Percentiles rank a stretch among this genome's conserved stretches.
Conservation (phyloP, 1,140 invertebrate genomes). For the Tyrophagus putrescentiae region DNA sequence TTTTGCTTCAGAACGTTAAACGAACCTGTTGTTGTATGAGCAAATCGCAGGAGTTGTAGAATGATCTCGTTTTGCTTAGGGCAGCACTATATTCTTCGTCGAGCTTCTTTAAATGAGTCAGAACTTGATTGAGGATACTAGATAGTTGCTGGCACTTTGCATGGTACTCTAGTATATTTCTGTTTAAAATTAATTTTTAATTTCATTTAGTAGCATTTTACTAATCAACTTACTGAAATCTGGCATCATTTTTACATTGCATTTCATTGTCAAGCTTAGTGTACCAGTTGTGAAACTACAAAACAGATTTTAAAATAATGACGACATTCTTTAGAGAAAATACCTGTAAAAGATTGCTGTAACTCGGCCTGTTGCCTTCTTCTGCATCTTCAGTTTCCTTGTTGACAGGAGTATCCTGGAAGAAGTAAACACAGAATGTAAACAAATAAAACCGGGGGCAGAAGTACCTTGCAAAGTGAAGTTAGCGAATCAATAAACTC, state of each 20-base stretch:
- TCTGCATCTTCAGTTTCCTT: background rate
- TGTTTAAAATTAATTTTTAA: background rate
- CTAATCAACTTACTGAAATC: constrained; percentile 6
- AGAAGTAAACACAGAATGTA: too few relatives aligned
- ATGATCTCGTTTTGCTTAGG: constrained; percentile 70
- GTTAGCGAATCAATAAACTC: constrained; percentile 2
- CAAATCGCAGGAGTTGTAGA: constrained; percentile 76
- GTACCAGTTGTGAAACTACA: constrained; percentile 13
- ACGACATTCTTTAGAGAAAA: background rate
- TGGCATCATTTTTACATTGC: constrained; percentile 7
- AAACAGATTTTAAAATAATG: background rate
- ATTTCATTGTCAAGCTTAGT: constrained; percentile 9
- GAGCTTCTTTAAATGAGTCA: constrained; percentile 53
- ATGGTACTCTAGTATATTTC: constrained; percentile 13
- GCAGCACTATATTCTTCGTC: constrained; percentile 64
- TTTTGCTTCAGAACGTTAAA: constrained; percentile 5
- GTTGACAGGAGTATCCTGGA: constrained; percentile 6
- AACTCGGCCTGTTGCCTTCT: background rate
- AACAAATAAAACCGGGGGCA: background rate
- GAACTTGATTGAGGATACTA: constrained; percentile 47
- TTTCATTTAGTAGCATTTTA: background rate
- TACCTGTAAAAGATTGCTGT: background rate
- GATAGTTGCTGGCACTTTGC: constrained; percentile 1
- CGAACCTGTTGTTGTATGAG: constrained; percentile 61
- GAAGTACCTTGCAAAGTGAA: background rate